Evolutionary conservation across 2,113 vertebrate genomes (phyloP), one percentile per base, ranked within the genome.

Genomic region (Heliornis fulica): DNA sequence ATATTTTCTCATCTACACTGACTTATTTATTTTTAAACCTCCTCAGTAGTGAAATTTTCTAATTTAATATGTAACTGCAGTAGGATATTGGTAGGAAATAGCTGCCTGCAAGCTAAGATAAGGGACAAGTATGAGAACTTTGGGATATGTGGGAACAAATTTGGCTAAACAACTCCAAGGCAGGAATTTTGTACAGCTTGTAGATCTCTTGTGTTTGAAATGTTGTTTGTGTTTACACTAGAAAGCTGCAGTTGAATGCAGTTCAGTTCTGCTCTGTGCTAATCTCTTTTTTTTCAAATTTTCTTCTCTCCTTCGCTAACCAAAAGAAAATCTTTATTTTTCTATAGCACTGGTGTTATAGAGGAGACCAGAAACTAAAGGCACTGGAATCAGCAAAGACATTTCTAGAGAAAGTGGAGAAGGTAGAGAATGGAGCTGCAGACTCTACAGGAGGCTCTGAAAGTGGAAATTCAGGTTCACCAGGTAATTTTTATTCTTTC

Each of bases 381-480:
- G 97, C 97, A 97, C 96, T 97, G 97, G 96, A 97, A 97, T 97
- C 97, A 97, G 94, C 92, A 92, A 94, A 97, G 90, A 89, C 41
- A 93, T 87, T 93, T 97, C 79, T 97, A 95, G 95, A 97, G 90
- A 98, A 97, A 97, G 98, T 98, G 97, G 98, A 98, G 97, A 98
- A 98, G 87, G 96, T 97, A 97, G 98, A 99, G 99, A 98, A 99
- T 99, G 99, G 99, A 99, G 98, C 98, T 99, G 97, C 99, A 99
- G 98, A 99, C 98, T 97, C 98, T 99, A 96, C 99, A 99, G 98
- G 99, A 99, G 98, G 99, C 99, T 95, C 98, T 99, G 97, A 99
- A 99, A 99, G 99, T 99, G 98, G 99, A 99, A 98, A 99, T 99
- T 98, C 99, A 99, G 98, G 98, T 99, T 98, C 99, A 99, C 98